phyloP scores from a whole-genome alignment of 2,888 invertebrate genomes.

The Apodemia duryi region DNA sequence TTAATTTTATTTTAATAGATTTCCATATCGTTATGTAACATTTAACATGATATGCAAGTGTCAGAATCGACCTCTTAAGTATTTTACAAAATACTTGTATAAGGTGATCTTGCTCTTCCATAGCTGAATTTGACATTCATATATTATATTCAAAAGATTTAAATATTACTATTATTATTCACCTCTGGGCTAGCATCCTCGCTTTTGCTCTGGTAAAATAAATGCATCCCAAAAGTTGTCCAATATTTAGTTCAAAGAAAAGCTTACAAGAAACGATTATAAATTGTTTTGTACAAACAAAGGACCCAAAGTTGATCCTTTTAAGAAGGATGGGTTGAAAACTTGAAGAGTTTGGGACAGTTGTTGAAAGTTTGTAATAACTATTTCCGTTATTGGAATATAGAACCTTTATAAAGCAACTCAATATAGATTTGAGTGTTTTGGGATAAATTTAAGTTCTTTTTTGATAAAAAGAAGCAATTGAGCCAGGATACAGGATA shows the following conservation, averaged over 20 bases:
- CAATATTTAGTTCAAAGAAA: not conserved
- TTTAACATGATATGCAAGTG: too few species aligned
- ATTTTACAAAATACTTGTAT: too few species aligned
- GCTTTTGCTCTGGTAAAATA: too few species aligned
- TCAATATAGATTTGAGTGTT: not conserved
- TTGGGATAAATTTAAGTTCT: not conserved
- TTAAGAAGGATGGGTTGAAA: constrained; percentile 1
- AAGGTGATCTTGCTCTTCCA: too few species aligned
- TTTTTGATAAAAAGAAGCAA: too few species aligned
- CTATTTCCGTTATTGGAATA: not conserved
- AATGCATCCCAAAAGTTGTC: not conserved
- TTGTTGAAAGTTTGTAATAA: not conserved
- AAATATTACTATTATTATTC: too few species aligned
- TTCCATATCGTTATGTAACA: too few species aligned
- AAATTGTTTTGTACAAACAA: constrained; percentile 5
- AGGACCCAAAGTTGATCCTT: constrained; percentile 10
- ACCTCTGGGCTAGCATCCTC: not conserved
- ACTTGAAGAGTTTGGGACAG: constrained; percentile 1
- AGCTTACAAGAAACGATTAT: constrained; percentile 7
- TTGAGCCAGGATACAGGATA: too few species aligned
- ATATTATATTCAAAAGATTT: too few species aligned
- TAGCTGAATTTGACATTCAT: too few species aligned
- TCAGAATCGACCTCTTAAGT: too few species aligned
- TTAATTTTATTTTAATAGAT: too few species aligned
- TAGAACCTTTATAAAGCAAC: not conserved